Percentiles rank a stretch among this genome's conserved stretches.
These are phyloP conservation scores for Heliornis fulica DNA, from an alignment of 2,113 vertebrate genomes.

Conservation along the genomic window DNA sequence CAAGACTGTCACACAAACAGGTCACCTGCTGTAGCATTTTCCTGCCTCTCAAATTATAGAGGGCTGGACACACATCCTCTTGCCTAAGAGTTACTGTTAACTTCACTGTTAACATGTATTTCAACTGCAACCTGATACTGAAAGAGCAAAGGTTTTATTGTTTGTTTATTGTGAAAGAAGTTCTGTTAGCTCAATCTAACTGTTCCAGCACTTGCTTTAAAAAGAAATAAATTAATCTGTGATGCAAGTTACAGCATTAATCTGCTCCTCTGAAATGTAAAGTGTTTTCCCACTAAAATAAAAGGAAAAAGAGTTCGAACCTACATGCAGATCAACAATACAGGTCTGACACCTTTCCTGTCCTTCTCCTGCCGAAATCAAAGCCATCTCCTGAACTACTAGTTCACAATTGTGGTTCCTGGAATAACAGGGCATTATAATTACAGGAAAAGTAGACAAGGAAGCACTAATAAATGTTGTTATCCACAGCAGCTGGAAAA, in stretches of 20 bases:
- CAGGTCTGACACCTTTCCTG: background rate
- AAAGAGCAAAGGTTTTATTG: constrained; percentile 29
- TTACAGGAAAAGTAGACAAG: constrained; percentile 22
- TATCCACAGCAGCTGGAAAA: constrained; percentile 8
- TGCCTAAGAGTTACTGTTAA: background rate
- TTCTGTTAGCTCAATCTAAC: background rate
- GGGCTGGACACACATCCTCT: background rate
- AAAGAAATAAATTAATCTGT: background rate
- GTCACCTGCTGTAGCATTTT: background rate
- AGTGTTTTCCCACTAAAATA: background rate
- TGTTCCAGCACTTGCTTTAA: background rate
- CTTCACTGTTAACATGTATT: background rate
- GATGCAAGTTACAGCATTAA: background rate
- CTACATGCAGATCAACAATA: background rate
- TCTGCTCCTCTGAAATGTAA: background rate
- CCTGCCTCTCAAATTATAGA: background rate
- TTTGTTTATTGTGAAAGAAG: constrained; percentile 13
- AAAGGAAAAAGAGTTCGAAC: background rate
- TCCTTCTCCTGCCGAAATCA: background rate
- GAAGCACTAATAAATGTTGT: constrained; percentile 5
- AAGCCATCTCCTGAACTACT: background rate
- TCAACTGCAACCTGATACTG: background rate
- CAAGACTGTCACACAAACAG: background rate
- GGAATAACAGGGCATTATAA: constrained; percentile 18
- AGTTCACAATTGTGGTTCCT: background rate